Evolutionary conservation across 2,888 invertebrate species (phyloP).

Genomic region (Eupithecia inturbata): DNA sequence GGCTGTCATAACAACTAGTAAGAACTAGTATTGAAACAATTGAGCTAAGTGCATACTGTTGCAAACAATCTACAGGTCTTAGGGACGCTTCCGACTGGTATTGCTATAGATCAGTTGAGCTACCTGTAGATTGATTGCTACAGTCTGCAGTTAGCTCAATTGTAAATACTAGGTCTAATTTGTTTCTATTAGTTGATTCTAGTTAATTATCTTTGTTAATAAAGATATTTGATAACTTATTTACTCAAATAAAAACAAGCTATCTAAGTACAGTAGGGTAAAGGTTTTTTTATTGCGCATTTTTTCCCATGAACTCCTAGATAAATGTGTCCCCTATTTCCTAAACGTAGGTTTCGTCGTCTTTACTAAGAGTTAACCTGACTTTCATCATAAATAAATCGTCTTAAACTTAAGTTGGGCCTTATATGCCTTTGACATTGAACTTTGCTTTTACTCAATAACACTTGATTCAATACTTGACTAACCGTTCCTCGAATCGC

Average conservation of each 20-base stretch:
- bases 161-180: too few relatives aligned
- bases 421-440: constrained; percentile 17
- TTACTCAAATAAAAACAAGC: not conserved
- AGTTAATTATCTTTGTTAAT: too few relatives aligned
- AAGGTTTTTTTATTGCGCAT: too few relatives aligned
- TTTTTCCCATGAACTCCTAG: not conserved
- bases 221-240: too few relatives aligned
- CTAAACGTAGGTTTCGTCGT: not conserved
- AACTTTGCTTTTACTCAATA: constrained; percentile 13
- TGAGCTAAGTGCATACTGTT: too few relatives aligned
- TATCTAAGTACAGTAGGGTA: not conserved
- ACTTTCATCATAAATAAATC: not conserved
- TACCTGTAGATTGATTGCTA: too few relatives aligned
- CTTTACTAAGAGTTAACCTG: not conserved
- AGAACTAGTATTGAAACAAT: too few relatives aligned
- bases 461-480: constrained; percentile 2
- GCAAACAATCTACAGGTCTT: too few relatives aligned
- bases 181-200: too few relatives aligned
- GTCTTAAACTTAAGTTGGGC: not conserved
- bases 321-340: not conserved
- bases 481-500: constrained; percentile 11
- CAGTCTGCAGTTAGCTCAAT: too few relatives aligned
- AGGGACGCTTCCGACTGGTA: too few relatives aligned
- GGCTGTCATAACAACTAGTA: not conserved
- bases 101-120: too few relatives aligned